Evolutionary conservation across 2,113 vertebrate genomes (phyloP).

Genomic region (Urocynchramus pylzowi): DNA sequence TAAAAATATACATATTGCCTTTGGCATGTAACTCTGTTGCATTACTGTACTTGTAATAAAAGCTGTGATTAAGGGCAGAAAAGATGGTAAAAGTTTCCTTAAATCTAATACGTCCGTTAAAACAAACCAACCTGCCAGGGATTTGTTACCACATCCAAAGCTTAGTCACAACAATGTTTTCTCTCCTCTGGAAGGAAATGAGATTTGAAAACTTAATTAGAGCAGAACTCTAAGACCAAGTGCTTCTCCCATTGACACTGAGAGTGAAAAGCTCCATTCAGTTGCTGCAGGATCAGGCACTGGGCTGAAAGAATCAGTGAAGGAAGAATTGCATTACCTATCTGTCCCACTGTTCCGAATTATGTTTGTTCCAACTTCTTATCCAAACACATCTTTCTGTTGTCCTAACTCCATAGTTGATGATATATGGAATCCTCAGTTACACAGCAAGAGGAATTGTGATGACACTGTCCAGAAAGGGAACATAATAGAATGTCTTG

Average conservation of each 20-base stretch:
- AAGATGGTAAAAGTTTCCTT: slow-evolving; percentile 70
- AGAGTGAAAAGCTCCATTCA: slow-evolving; percentile 9
- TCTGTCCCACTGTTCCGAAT: not conserved
- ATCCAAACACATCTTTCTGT: not conserved
- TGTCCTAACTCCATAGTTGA: not conserved
- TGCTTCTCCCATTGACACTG: not conserved
- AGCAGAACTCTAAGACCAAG: not conserved
- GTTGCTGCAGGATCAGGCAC: not conserved
- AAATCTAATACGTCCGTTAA: slow-evolving; percentile 56
- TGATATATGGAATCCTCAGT: not conserved
- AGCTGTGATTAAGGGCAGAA: slow-evolving; percentile 60
- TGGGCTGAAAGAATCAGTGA: not conserved
- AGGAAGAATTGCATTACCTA: not conserved
- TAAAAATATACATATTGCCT: slow-evolving; percentile 67
- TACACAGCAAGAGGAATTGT: not conserved
- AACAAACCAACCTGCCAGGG: slow-evolving; percentile 68
- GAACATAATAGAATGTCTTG: not conserved
- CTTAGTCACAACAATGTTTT: slow-evolving; percentile 73
- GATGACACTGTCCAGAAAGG: not conserved
- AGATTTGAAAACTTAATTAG: slow-evolving; percentile 64
- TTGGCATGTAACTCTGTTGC: slow-evolving; percentile 51
- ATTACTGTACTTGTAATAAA: slow-evolving; percentile 67
- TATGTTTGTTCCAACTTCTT: slow-evolving; percentile 33
- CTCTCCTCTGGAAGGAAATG: slow-evolving; percentile 66
- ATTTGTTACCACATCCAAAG: slow-evolving; percentile 65